Conservation (phyloP, 2,888 invertebrate genomes). For the Malthinus seriepunctatus region DNA sequence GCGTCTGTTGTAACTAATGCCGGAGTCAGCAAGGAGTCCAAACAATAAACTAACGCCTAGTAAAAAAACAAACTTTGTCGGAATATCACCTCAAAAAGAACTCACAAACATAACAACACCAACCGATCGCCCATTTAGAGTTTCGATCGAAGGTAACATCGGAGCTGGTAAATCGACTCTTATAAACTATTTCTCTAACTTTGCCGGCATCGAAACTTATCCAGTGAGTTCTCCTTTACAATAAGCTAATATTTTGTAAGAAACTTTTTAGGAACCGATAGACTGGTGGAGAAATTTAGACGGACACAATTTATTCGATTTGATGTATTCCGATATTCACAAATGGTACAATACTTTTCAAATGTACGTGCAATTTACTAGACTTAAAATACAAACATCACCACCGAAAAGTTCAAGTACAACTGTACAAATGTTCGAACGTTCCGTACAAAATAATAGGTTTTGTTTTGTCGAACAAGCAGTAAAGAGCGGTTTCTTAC, state of each 20-base stretch:
- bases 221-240: constrained; percentile 43
- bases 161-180: constrained; percentile 56
- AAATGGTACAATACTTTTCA: constrained; percentile 89
- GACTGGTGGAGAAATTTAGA: constrained; percentile 81
- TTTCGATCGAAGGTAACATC: constrained; percentile 56
- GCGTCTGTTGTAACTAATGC: too few relatives aligned
- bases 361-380: constrained; percentile 87
- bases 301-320: constrained; percentile 79
- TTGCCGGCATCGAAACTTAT: constrained; percentile 51
- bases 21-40: too few relatives aligned
- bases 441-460: constrained; percentile 84
- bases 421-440: constrained; percentile 85
- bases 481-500: constrained; percentile 67
- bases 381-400: constrained; percentile 77
- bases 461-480: constrained; percentile 79
- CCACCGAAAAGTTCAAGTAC: constrained; percentile 58
- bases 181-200: constrained; percentile 49
- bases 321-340: constrained; percentile 83
- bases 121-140: constrained; percentile 50
- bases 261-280: constrained; percentile 69
- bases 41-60: constrained; percentile 33
- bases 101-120: constrained; percentile 47
- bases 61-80: constrained; percentile 41
- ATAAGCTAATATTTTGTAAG: neutral
- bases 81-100: constrained; percentile 46